Percentiles rank a stretch among this genome's conserved stretches.
Evolutionary conservation across 2,797 vertebrate genomes (phyloP).

Genomic region (Oreochromis grahami): DNA sequence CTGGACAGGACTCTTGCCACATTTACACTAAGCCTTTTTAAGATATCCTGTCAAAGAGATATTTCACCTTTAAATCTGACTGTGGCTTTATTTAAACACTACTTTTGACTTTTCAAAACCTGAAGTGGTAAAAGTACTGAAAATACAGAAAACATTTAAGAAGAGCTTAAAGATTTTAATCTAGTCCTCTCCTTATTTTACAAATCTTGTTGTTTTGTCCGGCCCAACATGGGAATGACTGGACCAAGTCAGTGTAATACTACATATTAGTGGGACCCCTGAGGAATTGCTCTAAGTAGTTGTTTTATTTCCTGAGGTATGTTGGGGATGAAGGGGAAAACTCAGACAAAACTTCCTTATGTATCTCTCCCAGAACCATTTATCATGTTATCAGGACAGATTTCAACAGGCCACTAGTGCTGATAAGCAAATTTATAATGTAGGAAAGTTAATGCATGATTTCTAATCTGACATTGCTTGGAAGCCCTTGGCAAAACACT

Average conservation of each 20-base stretch:
- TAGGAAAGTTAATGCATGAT: not conserved
- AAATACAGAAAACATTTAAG: not conserved
- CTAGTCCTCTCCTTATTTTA: not conserved
- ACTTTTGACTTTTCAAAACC: not conserved
- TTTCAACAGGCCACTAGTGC: not conserved
- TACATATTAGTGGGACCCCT: not conserved
- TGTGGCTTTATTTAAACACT: not conserved
- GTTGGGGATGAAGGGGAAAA: not conserved
- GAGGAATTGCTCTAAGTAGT: not conserved
- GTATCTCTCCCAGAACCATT: not conserved
- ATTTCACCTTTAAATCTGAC: not conserved
- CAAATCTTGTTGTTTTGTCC: not conserved
- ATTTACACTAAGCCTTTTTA: not conserved
- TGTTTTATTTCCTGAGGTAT: not conserved
- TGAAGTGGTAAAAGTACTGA: not conserved
- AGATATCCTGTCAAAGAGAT: not conserved
- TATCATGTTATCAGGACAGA: not conserved
- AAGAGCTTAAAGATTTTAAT: not conserved
- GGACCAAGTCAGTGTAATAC: not conserved
- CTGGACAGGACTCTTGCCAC: not conserved
- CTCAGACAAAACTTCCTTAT: not conserved
- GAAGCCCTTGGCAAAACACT: not conserved
- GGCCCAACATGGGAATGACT: not conserved
- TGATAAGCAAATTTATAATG: conserved; percentile 4
- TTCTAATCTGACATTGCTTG: not conserved